phyloP scores from a whole-genome alignment of 1,140 invertebrate genomes.

The Bombus terrestris region DNA sequence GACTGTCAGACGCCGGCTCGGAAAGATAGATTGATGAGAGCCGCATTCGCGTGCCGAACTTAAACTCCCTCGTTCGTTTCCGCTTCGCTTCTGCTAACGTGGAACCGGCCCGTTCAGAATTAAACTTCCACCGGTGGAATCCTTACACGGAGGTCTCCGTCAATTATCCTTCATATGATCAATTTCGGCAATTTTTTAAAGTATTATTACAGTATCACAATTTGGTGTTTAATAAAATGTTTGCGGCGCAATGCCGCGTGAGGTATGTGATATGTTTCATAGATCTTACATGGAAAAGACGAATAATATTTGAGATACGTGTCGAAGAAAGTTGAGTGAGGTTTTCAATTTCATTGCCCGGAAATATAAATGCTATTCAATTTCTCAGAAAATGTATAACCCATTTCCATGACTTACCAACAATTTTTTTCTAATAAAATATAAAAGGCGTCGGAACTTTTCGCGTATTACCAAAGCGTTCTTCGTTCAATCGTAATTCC shows the following conservation, averaged over 20 bases:
- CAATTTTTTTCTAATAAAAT: too few species aligned
- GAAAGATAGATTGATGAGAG: conserved; percentile 78
- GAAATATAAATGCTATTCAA: too few species aligned
- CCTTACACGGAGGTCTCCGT: neutral
- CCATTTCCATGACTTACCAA: too few species aligned
- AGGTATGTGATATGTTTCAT: too few species aligned
- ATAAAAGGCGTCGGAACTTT: neutral
- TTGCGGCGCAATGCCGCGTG: too few species aligned
- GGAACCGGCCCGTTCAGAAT: conserved; percentile 70
- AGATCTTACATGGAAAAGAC: too few species aligned
- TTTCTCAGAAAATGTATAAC: too few species aligned
- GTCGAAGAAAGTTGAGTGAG: too few species aligned
- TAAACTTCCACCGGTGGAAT: conserved; percentile 65
- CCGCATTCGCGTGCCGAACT: conserved; percentile 74
- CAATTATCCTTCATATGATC: neutral
- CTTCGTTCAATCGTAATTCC: neutral
- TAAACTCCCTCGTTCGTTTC: conserved; percentile 70
- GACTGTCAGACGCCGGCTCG: conserved; percentile 74
- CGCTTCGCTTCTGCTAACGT: conserved; percentile 65
- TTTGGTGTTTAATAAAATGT: neutral
- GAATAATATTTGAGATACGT: too few species aligned
- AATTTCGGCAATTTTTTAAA: neutral
- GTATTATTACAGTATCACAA: neutral
- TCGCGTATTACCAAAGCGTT: neutral
- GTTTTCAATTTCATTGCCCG: too few species aligned